Evolutionary conservation across 2,113 vertebrate species (phyloP).

Genomic region (Limanda limanda): DNA sequence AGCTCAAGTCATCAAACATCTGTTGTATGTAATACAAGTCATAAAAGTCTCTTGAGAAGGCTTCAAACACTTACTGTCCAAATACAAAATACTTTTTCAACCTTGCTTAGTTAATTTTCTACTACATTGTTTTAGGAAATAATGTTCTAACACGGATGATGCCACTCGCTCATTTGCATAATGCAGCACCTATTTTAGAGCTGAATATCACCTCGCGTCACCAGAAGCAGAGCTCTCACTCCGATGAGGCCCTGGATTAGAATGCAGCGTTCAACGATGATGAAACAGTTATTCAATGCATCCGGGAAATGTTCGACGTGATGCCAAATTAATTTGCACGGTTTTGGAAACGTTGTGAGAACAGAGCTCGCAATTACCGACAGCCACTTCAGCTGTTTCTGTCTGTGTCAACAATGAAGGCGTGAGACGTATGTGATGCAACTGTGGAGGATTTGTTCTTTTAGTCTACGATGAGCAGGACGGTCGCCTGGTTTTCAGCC

Average conservation of each 20-base stretch:
- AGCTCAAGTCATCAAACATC: too few relatives aligned
- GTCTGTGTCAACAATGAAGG: neutral
- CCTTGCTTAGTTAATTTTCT: too few relatives aligned
- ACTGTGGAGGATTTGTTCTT: neutral
- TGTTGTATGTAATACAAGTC: too few relatives aligned
- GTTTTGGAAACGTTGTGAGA: neutral
- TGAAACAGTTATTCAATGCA: conserved; percentile 19
- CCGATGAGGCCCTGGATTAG: conserved; percentile 3
- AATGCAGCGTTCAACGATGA: neutral
- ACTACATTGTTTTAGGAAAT: too few relatives aligned
- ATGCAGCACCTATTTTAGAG: conserved; percentile 36
- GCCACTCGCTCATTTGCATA: conserved; percentile 54
- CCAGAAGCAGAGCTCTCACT: neutral
- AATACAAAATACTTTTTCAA: too few relatives aligned
- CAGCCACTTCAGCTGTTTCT: too few relatives aligned
- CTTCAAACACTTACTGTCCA: too few relatives aligned
- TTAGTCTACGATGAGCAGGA: neutral
- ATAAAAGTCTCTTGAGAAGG: too few relatives aligned
- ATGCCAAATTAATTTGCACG: neutral
- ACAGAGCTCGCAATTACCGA: neutral
- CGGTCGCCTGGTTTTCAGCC: too few relatives aligned
- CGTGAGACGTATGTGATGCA: neutral
- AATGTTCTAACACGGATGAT: conserved; percentile 23
- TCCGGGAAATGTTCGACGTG: neutral
- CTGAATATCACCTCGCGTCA: conserved; percentile 8